phyloP scores from a whole-genome alignment of 1,140 invertebrate genomes.

The Drosophila quadrilineata region DNA sequence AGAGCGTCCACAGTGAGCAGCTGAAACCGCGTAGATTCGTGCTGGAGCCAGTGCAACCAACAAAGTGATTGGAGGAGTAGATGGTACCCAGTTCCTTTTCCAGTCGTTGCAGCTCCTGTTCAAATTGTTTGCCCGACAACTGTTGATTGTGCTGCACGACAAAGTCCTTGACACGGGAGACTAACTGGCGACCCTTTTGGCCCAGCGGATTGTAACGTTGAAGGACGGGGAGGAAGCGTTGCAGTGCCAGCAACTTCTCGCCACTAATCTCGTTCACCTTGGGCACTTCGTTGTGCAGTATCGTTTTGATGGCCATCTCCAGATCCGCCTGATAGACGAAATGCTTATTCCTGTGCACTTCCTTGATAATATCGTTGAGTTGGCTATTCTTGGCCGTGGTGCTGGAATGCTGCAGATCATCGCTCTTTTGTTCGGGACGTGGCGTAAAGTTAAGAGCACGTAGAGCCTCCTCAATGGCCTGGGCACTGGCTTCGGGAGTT shows the following conservation, averaged over 20 bases:
- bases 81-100: constrained; percentile 43
- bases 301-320: constrained; percentile 90
- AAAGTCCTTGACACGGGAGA: constrained; percentile 81
- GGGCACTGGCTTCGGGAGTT: constrained; percentile 28
- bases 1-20: constrained; percentile 97
- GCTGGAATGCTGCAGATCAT: neutral
- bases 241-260: constrained; percentile 87
- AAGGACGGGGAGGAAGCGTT: constrained; percentile 87
- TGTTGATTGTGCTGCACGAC: constrained; percentile 58
- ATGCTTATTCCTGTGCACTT: constrained; percentile 70
- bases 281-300: constrained; percentile 90
- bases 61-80: constrained; percentile 67
- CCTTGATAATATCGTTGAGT: constrained; percentile 38
- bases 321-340: constrained; percentile 91
- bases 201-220: constrained; percentile 82
- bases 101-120: constrained; percentile 51
- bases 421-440: constrained; percentile 28
- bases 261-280: constrained; percentile 86
- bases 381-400: neutral
- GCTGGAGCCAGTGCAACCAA: constrained; percentile 86
- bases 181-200: constrained; percentile 84
- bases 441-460: constrained; percentile 67
- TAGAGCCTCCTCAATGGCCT: constrained; percentile 53
- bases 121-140: constrained; percentile 59
- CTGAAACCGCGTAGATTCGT: constrained; percentile 92